A percentile compares a stretch with the other conserved stretches of the same genome.
phyloP scores from a whole-genome alignment of 2,888 invertebrate species.

The Drosophila stalkeri region DNA sequence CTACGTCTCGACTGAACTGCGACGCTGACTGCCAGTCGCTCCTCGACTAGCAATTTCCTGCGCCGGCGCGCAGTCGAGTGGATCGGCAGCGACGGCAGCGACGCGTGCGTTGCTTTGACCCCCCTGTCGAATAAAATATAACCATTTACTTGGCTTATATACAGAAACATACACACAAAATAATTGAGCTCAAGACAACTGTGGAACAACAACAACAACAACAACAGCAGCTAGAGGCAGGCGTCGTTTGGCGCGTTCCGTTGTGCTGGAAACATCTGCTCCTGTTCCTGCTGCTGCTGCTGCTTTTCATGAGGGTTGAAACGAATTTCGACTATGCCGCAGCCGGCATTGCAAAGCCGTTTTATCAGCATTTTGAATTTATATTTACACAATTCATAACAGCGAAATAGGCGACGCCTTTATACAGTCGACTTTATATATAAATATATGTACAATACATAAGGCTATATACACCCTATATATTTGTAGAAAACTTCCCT shows the following conservation, averaged over 20 bases:
- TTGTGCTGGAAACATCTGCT: slow-evolving; percentile 83
- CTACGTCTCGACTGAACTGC: slow-evolving; percentile 70
- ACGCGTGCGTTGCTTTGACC: slow-evolving; percentile 47
- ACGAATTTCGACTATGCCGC: slow-evolving; percentile 55
- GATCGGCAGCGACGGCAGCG: slow-evolving; percentile 56
- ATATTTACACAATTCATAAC: slow-evolving; percentile 72
- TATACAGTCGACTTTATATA: not conserved
- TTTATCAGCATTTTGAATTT: slow-evolving; percentile 76
- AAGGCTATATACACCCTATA: not conserved
- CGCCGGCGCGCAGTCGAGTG: slow-evolving; percentile 74
- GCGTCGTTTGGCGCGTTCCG: slow-evolving; percentile 82
- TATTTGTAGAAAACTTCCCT: slow-evolving; percentile 21
- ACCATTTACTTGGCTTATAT: slow-evolving; percentile 50
- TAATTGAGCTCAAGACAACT: slow-evolving; percentile 71
- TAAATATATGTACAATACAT: not conserved
- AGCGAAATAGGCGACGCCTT: slow-evolving; percentile 39
- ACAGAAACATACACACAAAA: slow-evolving; percentile 43
- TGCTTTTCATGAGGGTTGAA: slow-evolving; percentile 71
- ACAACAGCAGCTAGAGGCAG: slow-evolving; percentile 33
- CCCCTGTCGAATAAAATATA: slow-evolving; percentile 39
- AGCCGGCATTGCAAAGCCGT: slow-evolving; percentile 63
- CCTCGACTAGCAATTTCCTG: slow-evolving; percentile 75
- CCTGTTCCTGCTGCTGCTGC: slow-evolving; percentile 55
- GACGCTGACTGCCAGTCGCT: slow-evolving; percentile 41
- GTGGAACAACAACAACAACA: slow-evolving; percentile 34